phyloP scores from a whole-genome alignment of 2,113 vertebrate species.

The Silurus glanis region DNA sequence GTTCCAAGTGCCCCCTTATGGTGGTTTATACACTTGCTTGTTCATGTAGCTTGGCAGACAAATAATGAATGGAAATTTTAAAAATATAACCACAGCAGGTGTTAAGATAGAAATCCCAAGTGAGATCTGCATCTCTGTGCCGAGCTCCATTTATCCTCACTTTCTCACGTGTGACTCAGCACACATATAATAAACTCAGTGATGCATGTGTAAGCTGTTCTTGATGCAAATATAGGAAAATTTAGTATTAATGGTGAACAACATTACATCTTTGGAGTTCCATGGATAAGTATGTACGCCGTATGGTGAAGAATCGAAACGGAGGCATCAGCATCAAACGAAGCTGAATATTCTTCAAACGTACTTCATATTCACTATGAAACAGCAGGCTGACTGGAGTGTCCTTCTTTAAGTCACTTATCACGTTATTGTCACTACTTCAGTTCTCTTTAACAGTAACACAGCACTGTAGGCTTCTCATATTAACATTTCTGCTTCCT shows the following conservation, averaged over 20 bases:
- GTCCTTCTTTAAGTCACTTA: background rate
- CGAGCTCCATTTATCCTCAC: background rate
- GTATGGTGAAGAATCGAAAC: background rate
- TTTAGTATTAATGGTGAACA: background rate
- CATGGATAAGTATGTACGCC: background rate
- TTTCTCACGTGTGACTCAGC: background rate
- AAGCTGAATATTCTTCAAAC: background rate
- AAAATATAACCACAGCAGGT: background rate
- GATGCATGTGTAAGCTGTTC: background rate
- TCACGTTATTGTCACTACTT: background rate
- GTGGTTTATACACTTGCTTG: background rate
- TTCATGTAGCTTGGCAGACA: background rate
- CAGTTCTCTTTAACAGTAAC: background rate
- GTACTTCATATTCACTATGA: background rate
- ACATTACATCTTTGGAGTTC: background rate
- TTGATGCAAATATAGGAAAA: background rate
- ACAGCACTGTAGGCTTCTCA: background rate
- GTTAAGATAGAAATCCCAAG: background rate
- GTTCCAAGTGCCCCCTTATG: background rate
- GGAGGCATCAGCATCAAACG: background rate
- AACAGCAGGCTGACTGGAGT: background rate
- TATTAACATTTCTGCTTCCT: background rate
- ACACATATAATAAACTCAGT: background rate
- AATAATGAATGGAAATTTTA: constrained; percentile 7
- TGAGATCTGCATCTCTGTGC: background rate